Evolutionary conservation across 2,888 invertebrate genomes (phyloP), one percentile per base, ranked within the genome.

Genomic region (Rambutsinella grinnellia): DNA sequence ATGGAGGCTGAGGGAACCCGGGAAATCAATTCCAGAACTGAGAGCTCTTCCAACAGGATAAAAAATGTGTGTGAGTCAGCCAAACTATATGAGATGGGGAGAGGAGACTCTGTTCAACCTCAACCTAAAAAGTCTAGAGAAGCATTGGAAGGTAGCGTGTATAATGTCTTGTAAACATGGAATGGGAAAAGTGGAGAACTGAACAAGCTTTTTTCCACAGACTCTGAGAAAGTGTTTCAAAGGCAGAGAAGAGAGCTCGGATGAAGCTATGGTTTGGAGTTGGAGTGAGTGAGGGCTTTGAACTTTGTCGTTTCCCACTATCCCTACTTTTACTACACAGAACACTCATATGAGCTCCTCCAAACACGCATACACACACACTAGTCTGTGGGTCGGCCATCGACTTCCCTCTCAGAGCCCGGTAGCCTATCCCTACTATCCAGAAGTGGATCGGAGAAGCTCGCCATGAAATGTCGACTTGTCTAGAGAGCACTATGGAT

Each of bases 341-440:
- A 36, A 8, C 13, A 8, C 13, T 36, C 13, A 8, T 36, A 5
- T 36, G 5, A 36, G 36, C 36, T 36, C 13, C 36, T 13, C 36
- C 6, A 36, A 36, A 36, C 26, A 57, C 49, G 17, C 46, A 65
- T 57, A 53, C 62, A 66, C 71, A 76, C 79, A 79, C 71, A 66
- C 70, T 63, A n/a, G n/a, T n/a, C 71, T 79, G 70, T 76, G 57
- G 76, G 61, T 77, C 71, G 77, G 77, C 46, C 77, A 77, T 61
- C 77, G 77, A 77, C 77, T 77, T 70, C 68, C 69, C 69, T 78
- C 77, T 71, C 66, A 62, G 60, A 24, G 27, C 70, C 23, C 44
- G 54, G 23, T 46, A 24, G 56, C 70, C 62, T 70, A 62, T 70
- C 56, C 62, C 63, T 61, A 70, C 24, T 57, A 51, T 36, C 54